Evolutionary conservation across 2,113 vertebrate genomes (phyloP), one percentile per base, ranked within the genome.

Genomic region (Galeopterus variegatus): DNA sequence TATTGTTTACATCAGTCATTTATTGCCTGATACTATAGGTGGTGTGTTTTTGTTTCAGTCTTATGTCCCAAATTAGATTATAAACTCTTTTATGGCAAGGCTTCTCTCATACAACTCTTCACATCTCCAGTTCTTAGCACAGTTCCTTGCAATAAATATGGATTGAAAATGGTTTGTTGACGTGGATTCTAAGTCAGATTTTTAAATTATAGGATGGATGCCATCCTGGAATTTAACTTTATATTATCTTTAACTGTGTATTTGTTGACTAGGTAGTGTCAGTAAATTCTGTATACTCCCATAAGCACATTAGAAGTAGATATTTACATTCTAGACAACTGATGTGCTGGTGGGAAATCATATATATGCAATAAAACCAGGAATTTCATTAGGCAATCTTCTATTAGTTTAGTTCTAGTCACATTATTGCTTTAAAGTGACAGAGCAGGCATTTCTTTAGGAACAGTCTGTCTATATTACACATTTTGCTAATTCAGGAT

Each of bases 241-340:
- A 69, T 90, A 64, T 52, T 86, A 64, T 77, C 50, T 93, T 50
- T 88, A 75, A 85, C 82, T 64, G 23, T 96, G 65, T 90, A 83
- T 95, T 95, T 97, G 90, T 87, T 72, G 58, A 92, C 10, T 90
- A 64, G 18, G 33, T 65, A 81, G 28, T 82, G 67, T 79, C 88
- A 96, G 50, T 90, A 96, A 72, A 88, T 45, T 80, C 93, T 90
- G 50, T 62, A 88, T 81, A 33, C 41, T 96, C 81, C 72, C 33
- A 45, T 91, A 94, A 88, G 62, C 73, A 95, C 58, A 83, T 86
- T 41, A 73, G 50, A 77, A 95, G 77, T 86, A 88, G 96, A 94
- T 93, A 79, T 95, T 97, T 97, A 80, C 85, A 83, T 91, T 91
- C 13, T 45, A 88, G 81, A 89, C 56, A 93, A 83, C 15, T 33